Evolutionary conservation across 2,113 vertebrate species (phyloP).

Genomic region (Nematolebias whitei): DNA sequence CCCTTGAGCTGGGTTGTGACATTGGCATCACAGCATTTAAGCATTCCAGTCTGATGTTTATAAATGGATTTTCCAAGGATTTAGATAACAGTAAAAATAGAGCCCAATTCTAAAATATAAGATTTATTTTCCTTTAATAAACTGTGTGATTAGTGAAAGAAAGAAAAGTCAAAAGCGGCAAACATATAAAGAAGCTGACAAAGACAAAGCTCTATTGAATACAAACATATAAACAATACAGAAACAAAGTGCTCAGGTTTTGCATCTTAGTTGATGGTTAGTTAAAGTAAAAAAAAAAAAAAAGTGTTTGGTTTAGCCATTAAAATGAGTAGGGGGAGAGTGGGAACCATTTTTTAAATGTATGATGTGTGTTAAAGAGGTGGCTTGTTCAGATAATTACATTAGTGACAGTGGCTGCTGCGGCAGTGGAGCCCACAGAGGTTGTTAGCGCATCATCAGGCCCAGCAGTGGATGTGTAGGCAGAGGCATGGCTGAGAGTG

Average conservation of each 20-base stretch:
- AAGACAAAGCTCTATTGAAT: constrained; percentile 20
- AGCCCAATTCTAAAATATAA: background rate
- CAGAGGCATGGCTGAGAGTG: constrained; percentile 86
- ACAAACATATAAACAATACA: constrained; percentile 33
- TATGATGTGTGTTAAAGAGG: constrained; percentile 56
- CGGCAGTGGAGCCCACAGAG: constrained; percentile 69
- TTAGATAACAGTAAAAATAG: background rate
- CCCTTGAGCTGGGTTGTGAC: background rate
- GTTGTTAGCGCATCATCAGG: constrained; percentile 79
- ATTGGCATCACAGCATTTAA: background rate
- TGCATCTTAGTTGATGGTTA: constrained; percentile 41
- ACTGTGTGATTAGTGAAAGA: constrained; percentile 1
- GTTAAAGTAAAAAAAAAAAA: constrained; percentile 35
- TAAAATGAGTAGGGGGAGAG: constrained; percentile 29
- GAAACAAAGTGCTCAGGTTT: constrained; percentile 12
- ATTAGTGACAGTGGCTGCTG: constrained; percentile 81
- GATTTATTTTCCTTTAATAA: background rate
- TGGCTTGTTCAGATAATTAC: constrained; percentile 85
- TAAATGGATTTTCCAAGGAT: background rate
- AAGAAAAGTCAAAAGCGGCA: constrained; percentile 14
- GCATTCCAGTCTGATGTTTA: background rate
- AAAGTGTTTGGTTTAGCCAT: constrained; percentile 38
- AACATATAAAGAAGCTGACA: constrained; percentile 27
- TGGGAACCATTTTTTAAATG: constrained; percentile 31
- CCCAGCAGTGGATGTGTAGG: constrained; percentile 82